These are phyloP conservation scores for Polietes domitor DNA, from an alignment of 2,888 invertebrate species.

Conservation along the genomic window DNA sequence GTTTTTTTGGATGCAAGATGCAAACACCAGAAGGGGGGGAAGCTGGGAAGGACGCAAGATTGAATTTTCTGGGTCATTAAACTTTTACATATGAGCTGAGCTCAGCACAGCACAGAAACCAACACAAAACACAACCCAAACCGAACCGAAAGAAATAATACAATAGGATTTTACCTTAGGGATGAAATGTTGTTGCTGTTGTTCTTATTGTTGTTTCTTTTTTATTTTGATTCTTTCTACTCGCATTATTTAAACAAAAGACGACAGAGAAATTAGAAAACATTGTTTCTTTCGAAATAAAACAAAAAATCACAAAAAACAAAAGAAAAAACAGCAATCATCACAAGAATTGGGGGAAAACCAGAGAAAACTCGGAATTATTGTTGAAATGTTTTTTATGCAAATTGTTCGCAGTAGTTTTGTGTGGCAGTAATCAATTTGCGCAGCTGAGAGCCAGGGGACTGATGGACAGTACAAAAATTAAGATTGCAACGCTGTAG, in stretches of 20 bases:
- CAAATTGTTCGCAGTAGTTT: not conserved
- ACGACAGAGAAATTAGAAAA: not conserved
- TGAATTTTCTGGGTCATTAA: slow-evolving; percentile 65
- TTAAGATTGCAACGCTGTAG: too few species aligned
- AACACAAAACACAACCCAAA: slow-evolving; percentile 27
- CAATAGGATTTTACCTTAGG: slow-evolving; percentile 18
- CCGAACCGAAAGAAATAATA: not conserved
- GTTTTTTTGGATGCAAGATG: not conserved
- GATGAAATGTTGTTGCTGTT: not conserved
- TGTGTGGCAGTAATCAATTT: not conserved
- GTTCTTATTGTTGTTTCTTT: not conserved
- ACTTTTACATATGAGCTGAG: slow-evolving; percentile 57
- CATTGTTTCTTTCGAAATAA: not conserved
- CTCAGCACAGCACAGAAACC: slow-evolving; percentile 27
- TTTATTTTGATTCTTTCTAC: not conserved
- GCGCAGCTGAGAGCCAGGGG: not conserved
- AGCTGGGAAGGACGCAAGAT: slow-evolving; percentile 29
- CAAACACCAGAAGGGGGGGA: not conserved
- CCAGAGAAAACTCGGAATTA: slow-evolving; percentile 1
- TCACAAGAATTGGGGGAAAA: not conserved
- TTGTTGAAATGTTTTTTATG: not conserved
- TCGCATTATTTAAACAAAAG: slow-evolving; percentile 1
- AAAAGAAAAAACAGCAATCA: not conserved
- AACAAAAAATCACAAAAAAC: not conserved
- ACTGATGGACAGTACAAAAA: too few species aligned